These are phyloP conservation scores for Grammatotria lemairii DNA, from an alignment of 2,113 vertebrate species.

Conservation along the genomic window DNA sequence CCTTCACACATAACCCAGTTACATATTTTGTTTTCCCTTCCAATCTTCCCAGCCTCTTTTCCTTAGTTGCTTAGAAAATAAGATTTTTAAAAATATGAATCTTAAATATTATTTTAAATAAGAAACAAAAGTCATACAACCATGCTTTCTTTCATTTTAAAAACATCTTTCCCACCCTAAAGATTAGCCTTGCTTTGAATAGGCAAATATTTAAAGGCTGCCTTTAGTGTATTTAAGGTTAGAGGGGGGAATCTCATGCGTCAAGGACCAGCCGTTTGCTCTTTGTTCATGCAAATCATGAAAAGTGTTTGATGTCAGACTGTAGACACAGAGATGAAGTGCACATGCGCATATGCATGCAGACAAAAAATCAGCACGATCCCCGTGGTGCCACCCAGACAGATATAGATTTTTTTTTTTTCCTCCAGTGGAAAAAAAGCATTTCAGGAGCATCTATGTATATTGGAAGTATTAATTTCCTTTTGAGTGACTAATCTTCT, in stretches of 20 bases:
- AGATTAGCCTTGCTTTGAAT: constrained; percentile 6
- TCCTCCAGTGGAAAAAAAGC: not conserved
- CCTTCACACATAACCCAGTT: not conserved
- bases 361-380: not conserved
- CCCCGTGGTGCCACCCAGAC: constrained; percentile 19
- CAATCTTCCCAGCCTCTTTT: not conserved
- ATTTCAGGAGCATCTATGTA: not conserved
- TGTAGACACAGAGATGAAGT: not conserved
- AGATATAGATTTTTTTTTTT: constrained; percentile 9
- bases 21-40: not conserved
- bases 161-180: not conserved
- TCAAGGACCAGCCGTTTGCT: constrained; percentile 8
- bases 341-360: not conserved
- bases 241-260: constrained; percentile 19
- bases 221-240: constrained; percentile 47
- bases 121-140: not conserved
- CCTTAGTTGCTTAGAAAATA: not conserved
- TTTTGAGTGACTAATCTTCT: not conserved
- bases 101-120: not conserved
- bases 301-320: constrained; percentile 46
- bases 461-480: not conserved
- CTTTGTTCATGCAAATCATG: constrained; percentile 39
- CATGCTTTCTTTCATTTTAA: not conserved
- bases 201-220: constrained; percentile 51
- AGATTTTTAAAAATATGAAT: not conserved